phyloP scores from a whole-genome alignment of 2,113 vertebrate species.

The Cebidichthys violaceus region DNA sequence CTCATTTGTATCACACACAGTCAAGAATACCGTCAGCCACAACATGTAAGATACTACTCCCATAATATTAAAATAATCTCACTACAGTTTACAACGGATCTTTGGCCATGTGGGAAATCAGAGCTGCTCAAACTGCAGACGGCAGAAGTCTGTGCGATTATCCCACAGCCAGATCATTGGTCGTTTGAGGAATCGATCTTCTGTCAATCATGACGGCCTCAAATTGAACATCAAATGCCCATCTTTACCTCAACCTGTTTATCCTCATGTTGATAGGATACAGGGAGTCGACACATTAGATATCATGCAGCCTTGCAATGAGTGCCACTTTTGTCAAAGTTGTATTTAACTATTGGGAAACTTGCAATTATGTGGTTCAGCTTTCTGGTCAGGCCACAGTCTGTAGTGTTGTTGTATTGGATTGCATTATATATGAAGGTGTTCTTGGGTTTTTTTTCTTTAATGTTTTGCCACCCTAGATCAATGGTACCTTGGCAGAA shows the following conservation, averaged over 20 bases:
- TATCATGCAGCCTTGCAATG: not conserved
- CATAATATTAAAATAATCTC: not conserved
- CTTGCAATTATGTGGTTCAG: not conserved
- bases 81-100: too few species aligned
- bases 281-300: not conserved
- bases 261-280: not conserved
- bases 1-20: not conserved
- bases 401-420: not conserved
- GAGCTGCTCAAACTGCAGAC: not conserved
- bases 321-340: not conserved
- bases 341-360: not conserved
- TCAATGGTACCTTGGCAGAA: not conserved
- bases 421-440: slow-evolving; percentile 15
- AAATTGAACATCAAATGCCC: not conserved
- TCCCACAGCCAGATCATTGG: not conserved
- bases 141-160: not conserved
- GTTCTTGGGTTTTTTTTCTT: slow-evolving; percentile 5
- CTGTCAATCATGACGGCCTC: not conserved
- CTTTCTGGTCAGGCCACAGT: not conserved
- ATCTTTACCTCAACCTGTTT: not conserved
- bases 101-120: not conserved
- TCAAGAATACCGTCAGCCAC: not conserved
- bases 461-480: not conserved
- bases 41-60: not conserved
- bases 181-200: not conserved